Conservation (phyloP, 2,888 invertebrate genomes). For the Caenorhabditis sinica region DNA sequence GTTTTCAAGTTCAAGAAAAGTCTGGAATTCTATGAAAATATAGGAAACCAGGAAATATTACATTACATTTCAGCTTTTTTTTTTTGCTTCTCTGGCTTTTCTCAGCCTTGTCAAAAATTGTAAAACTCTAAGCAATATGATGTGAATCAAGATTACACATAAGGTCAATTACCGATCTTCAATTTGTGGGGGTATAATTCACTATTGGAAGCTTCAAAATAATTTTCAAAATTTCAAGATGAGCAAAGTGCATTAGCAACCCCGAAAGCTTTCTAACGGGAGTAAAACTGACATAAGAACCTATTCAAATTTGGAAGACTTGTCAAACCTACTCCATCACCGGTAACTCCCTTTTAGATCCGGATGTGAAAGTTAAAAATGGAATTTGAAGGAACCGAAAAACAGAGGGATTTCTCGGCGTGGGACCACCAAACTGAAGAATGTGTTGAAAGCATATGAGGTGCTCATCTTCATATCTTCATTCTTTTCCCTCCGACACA, state of each 20-base stretch:
- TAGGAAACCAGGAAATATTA: no score
- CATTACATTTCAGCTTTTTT: no score
- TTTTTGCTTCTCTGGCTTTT: no score
- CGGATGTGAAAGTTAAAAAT: not conserved
- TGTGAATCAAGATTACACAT: no score
- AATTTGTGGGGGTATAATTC: no score
- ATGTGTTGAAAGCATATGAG: constrained; percentile 47
- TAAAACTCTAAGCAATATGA: no score
- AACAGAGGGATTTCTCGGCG: constrained; percentile 34
- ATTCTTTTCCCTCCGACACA: constrained; percentile 53
- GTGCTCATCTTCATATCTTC: constrained; percentile 64
- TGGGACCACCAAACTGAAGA: constrained; percentile 60
- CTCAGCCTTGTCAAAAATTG: no score
- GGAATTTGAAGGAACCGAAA: constrained; percentile 15
- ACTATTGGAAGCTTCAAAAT: no score
- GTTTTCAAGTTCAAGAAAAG: no score
- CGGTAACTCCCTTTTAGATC: not conserved
- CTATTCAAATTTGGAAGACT: not conserved
- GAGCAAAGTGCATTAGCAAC: not conserved
- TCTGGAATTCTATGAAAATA: no score
- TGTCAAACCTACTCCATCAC: constrained; percentile 36
- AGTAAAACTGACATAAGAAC: constrained; percentile 12
- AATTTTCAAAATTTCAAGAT: no score
- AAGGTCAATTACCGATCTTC: no score
- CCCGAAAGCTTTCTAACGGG: not conserved